These are phyloP conservation scores for Athene noctua DNA, from an alignment of 2,113 vertebrate genomes.

Conservation along the genomic window DNA sequence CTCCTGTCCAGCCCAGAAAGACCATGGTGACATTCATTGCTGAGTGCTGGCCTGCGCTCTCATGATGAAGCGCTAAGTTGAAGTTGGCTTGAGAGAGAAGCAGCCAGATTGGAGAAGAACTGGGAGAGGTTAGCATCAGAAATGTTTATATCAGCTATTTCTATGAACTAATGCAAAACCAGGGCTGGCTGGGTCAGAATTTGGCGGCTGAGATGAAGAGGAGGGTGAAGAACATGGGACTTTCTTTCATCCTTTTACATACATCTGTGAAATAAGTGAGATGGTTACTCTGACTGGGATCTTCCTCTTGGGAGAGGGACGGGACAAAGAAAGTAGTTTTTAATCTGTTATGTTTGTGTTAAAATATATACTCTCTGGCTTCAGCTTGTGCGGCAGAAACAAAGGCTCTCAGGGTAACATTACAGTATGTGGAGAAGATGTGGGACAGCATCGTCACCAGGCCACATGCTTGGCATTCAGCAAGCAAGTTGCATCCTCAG, in stretches of 20 bases:
- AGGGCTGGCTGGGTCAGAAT: neutral
- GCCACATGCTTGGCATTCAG: fast-evolving
- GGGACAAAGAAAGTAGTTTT: neutral
- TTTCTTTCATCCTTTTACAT: neutral
- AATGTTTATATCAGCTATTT: constrained; percentile 12
- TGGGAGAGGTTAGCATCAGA: constrained; percentile 11
- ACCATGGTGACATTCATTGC: constrained; percentile 27
- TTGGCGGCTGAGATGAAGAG: neutral
- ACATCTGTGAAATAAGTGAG: neutral
- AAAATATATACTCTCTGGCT: neutral
- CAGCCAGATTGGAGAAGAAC: neutral
- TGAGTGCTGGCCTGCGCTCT: neutral
- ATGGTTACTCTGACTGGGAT: neutral
- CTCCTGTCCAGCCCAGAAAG: constrained; percentile 27
- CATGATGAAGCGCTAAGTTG: constrained; percentile 32
- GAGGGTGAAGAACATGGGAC: neutral
- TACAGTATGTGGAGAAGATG: neutral
- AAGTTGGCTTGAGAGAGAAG: constrained; percentile 36
- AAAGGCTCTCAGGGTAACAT: neutral
- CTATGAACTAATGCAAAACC: neutral
- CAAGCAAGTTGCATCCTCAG: neutral
- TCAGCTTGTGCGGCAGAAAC: fast-evolving
- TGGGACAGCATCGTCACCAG: fast-evolving
- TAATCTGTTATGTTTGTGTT: neutral
- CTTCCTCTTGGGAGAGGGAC: neutral